phyloP scores from a whole-genome alignment of 2,113 vertebrate genomes.

The Centropus bengalensis region DNA sequence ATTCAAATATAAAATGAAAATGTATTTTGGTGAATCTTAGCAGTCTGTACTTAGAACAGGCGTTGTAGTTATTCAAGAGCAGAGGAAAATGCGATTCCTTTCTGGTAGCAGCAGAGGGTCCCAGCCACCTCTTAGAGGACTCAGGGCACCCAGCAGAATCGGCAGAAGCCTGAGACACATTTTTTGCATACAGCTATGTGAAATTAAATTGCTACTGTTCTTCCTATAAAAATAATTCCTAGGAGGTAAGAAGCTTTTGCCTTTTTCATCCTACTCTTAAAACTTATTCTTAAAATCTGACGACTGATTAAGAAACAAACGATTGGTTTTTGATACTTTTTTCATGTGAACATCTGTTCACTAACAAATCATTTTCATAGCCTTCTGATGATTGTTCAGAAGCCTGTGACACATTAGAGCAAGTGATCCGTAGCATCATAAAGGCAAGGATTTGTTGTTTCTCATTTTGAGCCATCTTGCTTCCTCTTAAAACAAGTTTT shows the following conservation, averaged over 20 bases:
- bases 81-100: slow-evolving; percentile 74
- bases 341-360: background rate
- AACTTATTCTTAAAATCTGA: background rate
- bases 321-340: background rate
- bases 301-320: background rate
- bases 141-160: background rate
- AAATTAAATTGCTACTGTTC: background rate
- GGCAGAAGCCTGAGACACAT: background rate
- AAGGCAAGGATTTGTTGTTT: background rate
- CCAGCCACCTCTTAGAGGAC: slow-evolving; percentile 44
- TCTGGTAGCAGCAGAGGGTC: slow-evolving; percentile 71
- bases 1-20: slow-evolving; percentile 60
- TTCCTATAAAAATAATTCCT: background rate
- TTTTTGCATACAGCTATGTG: background rate
- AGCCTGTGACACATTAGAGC: background rate
- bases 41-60: slow-evolving; percentile 65
- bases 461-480: background rate
- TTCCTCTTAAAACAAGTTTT: background rate
- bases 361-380: background rate
- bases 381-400: slow-evolving; percentile 5
- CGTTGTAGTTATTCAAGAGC: slow-evolving; percentile 70
- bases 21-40: slow-evolving; percentile 63
- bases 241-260: background rate
- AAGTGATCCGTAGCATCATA: background rate
- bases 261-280: background rate